phyloP scores from a whole-genome alignment of 35 echinoderm and acorn worm genomes.

The Ophiothrix spiculata region DNA sequence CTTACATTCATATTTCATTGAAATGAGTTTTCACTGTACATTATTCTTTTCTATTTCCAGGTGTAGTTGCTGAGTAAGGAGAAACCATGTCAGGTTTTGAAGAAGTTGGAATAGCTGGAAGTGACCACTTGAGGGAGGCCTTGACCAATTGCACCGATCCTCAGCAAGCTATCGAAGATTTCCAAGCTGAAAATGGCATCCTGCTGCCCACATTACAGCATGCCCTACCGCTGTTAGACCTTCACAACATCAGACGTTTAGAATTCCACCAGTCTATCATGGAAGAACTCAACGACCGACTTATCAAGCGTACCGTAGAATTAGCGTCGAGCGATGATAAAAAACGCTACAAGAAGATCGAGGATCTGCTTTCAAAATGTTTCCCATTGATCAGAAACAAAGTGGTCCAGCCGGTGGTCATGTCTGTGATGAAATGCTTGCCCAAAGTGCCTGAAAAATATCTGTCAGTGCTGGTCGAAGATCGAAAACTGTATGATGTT shows the following conservation, averaged over 20 bases:
- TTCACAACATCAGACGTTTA: slow-evolving; percentile 71
- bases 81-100: slow-evolving; percentile 89
- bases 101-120: slow-evolving; percentile 95
- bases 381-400: slow-evolving; percentile 76
- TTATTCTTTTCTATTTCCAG: neutral
- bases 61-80: slow-evolving; percentile 8
- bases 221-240: slow-evolving; percentile 93
- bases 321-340: slow-evolving; percentile 66
- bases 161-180: slow-evolving; percentile 88
- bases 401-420: slow-evolving; percentile 81
- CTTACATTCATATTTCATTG: neutral
- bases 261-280: slow-evolving; percentile 97
- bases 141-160: slow-evolving; percentile 97
- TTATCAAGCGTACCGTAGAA: slow-evolving; percentile 65
- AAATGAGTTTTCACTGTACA: neutral
- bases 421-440: slow-evolving; percentile 94
- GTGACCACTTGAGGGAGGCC: slow-evolving; percentile 77
- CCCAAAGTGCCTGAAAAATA: slow-evolving; percentile 93
- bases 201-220: slow-evolving; percentile 88
- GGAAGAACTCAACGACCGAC: slow-evolving; percentile 79
- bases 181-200: slow-evolving; percentile 98
- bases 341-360: slow-evolving; percentile 72
- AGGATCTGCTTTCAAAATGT: slow-evolving; percentile 93
- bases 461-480: slow-evolving; percentile 72
- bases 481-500: slow-evolving; percentile 72